These are phyloP conservation scores for Scatophagus argus DNA, from an alignment of 2,113 vertebrate genomes.

Conservation along the genomic window DNA sequence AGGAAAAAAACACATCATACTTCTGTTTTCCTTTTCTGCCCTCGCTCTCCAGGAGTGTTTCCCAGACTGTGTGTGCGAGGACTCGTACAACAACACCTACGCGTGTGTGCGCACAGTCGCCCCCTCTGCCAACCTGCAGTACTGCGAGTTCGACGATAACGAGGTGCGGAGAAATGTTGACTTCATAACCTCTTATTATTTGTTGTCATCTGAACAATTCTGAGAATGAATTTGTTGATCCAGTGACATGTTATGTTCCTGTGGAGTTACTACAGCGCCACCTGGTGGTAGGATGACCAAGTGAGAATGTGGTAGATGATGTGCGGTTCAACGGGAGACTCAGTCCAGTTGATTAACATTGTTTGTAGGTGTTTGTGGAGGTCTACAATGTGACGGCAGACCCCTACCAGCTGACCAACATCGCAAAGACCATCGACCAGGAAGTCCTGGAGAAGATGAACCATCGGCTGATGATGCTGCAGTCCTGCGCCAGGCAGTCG, in stretches of 20 bases:
- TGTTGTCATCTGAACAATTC: too few relatives aligned
- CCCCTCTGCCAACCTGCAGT: slow-evolving; percentile 90
- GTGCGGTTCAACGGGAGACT: background rate
- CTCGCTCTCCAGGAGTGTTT: slow-evolving; percentile 90
- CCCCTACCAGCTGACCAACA: slow-evolving; percentile 94
- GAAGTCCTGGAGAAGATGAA: slow-evolving; percentile 99
- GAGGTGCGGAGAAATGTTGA: slow-evolving; percentile 82
- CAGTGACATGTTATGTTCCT: too few relatives aligned
- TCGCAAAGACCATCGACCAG: slow-evolving; percentile 94
- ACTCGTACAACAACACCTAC: slow-evolving; percentile 96
- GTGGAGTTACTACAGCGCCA: background rate
- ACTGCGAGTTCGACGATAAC: slow-evolving; percentile 97
- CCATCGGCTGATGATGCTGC: slow-evolving; percentile 97
- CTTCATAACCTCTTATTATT: background rate
- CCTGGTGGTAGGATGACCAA: background rate
- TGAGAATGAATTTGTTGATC: too few relatives aligned
- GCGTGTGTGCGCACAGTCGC: slow-evolving; percentile 94
- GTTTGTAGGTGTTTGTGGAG: slow-evolving; percentile 93
- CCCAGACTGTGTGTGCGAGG: slow-evolving; percentile 98
- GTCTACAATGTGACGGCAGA: slow-evolving; percentile 97
- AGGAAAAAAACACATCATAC: background rate
- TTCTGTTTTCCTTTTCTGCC: background rate
- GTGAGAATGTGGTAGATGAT: background rate
- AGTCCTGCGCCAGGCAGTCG: slow-evolving; percentile 91
- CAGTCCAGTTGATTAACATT: background rate